Percentiles rank a stretch among this genome's conserved stretches.
Evolutionary conservation across 2,113 vertebrate genomes (phyloP).

Genomic region (Nanorana parkeri): DNA sequence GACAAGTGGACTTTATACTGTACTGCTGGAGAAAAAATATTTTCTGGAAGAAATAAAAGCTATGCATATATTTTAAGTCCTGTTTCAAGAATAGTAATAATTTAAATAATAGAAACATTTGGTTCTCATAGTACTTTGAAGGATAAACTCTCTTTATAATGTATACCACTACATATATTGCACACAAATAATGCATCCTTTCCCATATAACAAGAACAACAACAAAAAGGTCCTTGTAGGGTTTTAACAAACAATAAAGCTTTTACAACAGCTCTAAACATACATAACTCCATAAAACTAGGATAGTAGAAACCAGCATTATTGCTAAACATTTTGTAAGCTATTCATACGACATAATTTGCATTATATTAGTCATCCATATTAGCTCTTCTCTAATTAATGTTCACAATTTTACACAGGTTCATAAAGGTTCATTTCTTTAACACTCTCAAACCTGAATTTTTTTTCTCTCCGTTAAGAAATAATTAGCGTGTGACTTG

Average conservation of each 20-base stretch:
- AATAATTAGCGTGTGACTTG: constrained; percentile 52
- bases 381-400: constrained; percentile 51
- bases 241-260: constrained; percentile 28
- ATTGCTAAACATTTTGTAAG: neutral
- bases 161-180: too few species aligned
- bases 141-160: too few species aligned
- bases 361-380: constrained; percentile 48
- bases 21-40: too few species aligned
- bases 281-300: neutral
- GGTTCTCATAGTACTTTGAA: too few species aligned
- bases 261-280: constrained; percentile 37
- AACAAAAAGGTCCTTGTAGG: constrained; percentile 14
- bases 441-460: constrained; percentile 36
- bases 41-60: too few species aligned
- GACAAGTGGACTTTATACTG: too few species aligned
- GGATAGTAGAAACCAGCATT: constrained; percentile 7
- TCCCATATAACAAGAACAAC: constrained; percentile 11
- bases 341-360: constrained; percentile 38
- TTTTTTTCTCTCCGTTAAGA: constrained; percentile 37
- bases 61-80: too few species aligned
- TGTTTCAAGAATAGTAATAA: too few species aligned
- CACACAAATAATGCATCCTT: neutral
- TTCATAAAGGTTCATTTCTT: constrained; percentile 50
- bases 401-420: constrained; percentile 25
- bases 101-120: too few species aligned